Evolutionary conservation across 2,113 vertebrate genomes (phyloP), one percentile per base, ranked within the genome.

Genomic region (Crocuta crocuta): DNA sequence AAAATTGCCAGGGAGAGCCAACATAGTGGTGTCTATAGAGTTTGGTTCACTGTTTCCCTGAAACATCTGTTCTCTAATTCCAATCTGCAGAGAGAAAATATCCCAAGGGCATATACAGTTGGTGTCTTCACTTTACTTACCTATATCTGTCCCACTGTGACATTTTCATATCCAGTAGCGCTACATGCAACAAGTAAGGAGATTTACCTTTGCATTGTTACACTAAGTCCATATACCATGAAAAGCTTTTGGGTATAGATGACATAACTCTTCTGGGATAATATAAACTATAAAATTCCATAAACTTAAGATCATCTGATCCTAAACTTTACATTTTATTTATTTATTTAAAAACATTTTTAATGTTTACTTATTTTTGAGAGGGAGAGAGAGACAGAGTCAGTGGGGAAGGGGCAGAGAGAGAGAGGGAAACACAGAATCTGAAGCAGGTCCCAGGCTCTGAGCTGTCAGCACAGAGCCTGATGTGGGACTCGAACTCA

Each of bases 251-350:
- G 26, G 33, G 0, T 68, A 43, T 48, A 74, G 73, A n/a, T 55
- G 74, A 83, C 21, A 1, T 91, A 33, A 76, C 53, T 87, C 73
- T 90, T 92, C 48, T 83, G 12, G 17, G 7, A 63, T 93, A 23
- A 83, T 50, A 45, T 0, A 43, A 39, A 94, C 23, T 70, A 61
- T 70, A 85, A 85, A 66, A 96, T 98, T 66, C 35, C 85, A 58
- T 24, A 89, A 61, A 82, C 17, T 23, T 7, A 28, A 33, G n/a
- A 31, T 87, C 90, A 79, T 85, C 43, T 95, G 17, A 82, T 65
- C 43, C 91, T 90, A 73, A 84, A n/a, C 12, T 90, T 66, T 68
- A 61, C 21, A 7, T 61, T 61, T 61, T 61, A 61, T 61, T 61
- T 55, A 17, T 55, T 55, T 61, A 21, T 61, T 61, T 61, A 61